phyloP scores from a whole-genome alignment of 1,140 invertebrate genomes.

The Armadillidium nasatum region DNA sequence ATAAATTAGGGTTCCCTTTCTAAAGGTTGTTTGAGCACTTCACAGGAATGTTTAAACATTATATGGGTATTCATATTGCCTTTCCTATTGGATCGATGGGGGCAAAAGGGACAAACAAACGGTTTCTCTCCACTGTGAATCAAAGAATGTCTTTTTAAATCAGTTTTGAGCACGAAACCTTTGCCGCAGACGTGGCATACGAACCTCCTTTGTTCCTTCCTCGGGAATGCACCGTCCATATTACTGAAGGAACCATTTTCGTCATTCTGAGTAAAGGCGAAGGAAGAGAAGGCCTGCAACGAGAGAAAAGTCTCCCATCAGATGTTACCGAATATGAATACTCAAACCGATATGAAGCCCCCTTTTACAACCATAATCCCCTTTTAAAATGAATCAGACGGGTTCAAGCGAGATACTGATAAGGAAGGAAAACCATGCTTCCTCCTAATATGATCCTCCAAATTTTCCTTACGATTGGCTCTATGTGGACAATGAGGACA shows the following conservation, averaged over 20 bases:
- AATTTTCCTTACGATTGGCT: constrained; percentile 44
- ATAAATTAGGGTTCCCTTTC: no score
- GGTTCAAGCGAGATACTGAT: no score
- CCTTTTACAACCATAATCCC: constrained; percentile 19
- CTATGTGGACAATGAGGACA: constrained; percentile 53
- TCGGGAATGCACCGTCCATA: no score
- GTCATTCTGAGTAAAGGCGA: no score
- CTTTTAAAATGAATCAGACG: background rate
- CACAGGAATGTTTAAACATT: constrained; percentile 10
- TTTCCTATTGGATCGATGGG: constrained; percentile 44
- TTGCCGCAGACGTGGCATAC: constrained; percentile 39
- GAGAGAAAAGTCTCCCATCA: constrained; percentile 31
- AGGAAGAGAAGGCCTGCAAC: constrained; percentile 26
- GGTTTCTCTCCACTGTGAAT: constrained; percentile 44
- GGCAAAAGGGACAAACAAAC: constrained; percentile 52
- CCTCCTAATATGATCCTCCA: constrained; percentile 38
- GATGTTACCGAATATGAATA: constrained; percentile 24
- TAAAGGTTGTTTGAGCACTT: no score
- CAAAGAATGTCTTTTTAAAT: constrained; percentile 45
- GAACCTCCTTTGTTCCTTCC: constrained; percentile 1
- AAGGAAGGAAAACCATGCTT: constrained; percentile 29
- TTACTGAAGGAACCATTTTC: no score
- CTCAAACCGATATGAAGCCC: constrained; percentile 37
- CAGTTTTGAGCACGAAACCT: constrained; percentile 45
- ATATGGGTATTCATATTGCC: constrained; percentile 46